Percentiles rank a stretch among this genome's conserved stretches.
Conservation (phyloP, 2,888 invertebrate species). For the Steinernema carpocapsae region DNA sequence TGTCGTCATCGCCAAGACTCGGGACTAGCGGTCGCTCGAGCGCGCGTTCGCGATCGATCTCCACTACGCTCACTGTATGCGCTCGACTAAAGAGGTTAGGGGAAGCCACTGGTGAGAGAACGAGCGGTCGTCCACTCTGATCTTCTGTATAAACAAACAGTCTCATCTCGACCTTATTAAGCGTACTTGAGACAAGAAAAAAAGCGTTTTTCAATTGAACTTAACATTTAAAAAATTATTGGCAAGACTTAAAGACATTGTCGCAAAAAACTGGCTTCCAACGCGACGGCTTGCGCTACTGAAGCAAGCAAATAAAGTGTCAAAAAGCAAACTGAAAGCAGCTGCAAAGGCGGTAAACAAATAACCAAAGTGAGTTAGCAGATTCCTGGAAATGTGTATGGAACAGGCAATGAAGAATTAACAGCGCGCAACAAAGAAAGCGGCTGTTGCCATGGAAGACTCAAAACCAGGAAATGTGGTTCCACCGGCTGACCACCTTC, state of each 20-base stretch:
- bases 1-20: constrained; percentile 11
- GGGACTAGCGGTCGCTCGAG: neutral
- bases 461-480: neutral
- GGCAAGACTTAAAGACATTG: neutral
- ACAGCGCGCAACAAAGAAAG: neutral
- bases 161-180: constrained; percentile 18
- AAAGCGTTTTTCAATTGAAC: neutral
- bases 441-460: neutral
- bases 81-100: constrained; percentile 5
- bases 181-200: neutral
- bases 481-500: neutral
- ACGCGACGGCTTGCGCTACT: neutral
- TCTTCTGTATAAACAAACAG: constrained; percentile 15
- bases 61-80: neutral
- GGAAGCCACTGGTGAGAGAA: neutral
- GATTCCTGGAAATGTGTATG: too few species aligned
- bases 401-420: too few species aligned
- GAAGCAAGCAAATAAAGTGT: neutral
- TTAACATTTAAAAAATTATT: neutral
- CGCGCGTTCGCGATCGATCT: constrained; percentile 23
- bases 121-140: neutral
- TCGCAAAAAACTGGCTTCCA: constrained; percentile 8
- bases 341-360: too few species aligned
- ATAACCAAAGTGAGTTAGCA: too few species aligned
- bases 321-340: too few species aligned